Percentiles rank a stretch among this genome's conserved stretches.
Evolutionary conservation across 2,797 vertebrate genomes (phyloP).

Genomic region (Rhinatrema bivittatum): DNA sequence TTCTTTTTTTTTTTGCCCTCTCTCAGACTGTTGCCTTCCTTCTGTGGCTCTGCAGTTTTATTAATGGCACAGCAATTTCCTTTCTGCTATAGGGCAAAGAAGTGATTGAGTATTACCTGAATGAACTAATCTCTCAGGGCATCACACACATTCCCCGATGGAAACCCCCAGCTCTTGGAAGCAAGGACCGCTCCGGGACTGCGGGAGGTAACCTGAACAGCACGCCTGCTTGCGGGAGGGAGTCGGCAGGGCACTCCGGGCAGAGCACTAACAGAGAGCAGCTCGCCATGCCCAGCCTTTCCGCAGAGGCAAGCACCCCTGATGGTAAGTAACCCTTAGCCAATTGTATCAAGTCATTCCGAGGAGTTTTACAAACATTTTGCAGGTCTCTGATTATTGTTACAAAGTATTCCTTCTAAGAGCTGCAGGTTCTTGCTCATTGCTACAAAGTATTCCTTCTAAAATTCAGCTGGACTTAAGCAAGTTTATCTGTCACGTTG

Average conservation of each 20-base stretch:
- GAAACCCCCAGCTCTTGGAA: slow-evolving; percentile 12
- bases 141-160: slow-evolving; percentile 63
- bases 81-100: slow-evolving; percentile 62
- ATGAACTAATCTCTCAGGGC: slow-evolving; percentile 62
- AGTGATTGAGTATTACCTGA: slow-evolving; percentile 71
- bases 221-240: accelerated
- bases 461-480: too few relatives aligned
- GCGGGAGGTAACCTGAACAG: neutral
- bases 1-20: too few relatives aligned
- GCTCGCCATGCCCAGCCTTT: neutral
- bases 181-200: neutral
- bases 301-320: slow-evolving; percentile 7
- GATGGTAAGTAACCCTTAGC: slow-evolving; percentile 56
- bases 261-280: slow-evolving; percentile 9
- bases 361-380: too few relatives aligned
- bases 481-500: too few relatives aligned
- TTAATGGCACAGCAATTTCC: slow-evolving; percentile 1
- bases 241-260: neutral
- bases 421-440: too few relatives aligned
- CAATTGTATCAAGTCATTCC: too few relatives aligned
- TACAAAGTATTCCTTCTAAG: too few relatives aligned
- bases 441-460: too few relatives aligned
- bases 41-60: neutral
- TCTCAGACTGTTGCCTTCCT: too few relatives aligned
- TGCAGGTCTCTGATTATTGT: too few relatives aligned